phyloP scores from a whole-genome alignment of 2,113 vertebrate species.

The Pteruthius melanotis region DNA sequence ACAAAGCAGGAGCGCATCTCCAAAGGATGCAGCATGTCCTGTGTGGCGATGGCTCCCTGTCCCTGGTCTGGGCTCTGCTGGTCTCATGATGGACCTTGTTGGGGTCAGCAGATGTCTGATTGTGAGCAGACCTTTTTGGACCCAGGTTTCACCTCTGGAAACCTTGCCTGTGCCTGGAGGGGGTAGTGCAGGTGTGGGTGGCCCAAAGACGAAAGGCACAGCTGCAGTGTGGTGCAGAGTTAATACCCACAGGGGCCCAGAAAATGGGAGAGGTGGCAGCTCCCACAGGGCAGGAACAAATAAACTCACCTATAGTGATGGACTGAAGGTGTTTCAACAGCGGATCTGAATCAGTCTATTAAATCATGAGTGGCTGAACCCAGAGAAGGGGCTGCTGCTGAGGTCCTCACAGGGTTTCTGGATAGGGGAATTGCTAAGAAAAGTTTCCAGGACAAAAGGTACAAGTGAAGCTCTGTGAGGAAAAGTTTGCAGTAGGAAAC shows the following conservation, averaged over 20 bases:
- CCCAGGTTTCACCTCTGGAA: neutral
- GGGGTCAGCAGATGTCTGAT: neutral
- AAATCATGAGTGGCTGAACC: neutral
- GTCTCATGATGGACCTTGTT: neutral
- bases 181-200: neutral
- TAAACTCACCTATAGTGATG: neutral
- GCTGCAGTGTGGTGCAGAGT: neutral
- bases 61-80: neutral
- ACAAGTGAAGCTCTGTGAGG: neutral
- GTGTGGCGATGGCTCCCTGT: neutral
- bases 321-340: neutral
- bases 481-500: neutral
- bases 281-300: neutral
- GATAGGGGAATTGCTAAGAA: neutral
- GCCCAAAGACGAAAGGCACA: neutral
- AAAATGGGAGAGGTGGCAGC: neutral
- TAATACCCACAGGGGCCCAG: neutral
- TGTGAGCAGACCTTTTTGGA: neutral
- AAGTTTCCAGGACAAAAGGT: neutral
- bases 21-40: neutral
- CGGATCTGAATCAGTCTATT: accelerated
- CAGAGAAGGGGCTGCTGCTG: neutral
- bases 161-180: neutral
- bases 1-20: neutral
- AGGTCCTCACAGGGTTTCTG: neutral